phyloP scores from a whole-genome alignment of 2,888 invertebrate species.

The Nebria brevicollis region DNA sequence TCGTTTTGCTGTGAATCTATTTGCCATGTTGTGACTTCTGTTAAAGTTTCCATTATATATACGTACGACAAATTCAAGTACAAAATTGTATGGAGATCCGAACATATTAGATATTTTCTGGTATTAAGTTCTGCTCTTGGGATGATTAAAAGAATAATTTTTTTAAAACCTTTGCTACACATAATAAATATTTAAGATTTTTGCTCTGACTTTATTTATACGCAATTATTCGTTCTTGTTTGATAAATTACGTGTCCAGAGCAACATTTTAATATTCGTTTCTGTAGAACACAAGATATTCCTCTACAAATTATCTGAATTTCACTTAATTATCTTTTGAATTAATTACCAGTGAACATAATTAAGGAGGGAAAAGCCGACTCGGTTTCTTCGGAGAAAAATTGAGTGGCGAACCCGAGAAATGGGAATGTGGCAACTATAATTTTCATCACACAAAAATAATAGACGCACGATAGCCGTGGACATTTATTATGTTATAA shows the following conservation, averaged over 20 bases:
- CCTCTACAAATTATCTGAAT: background rate
- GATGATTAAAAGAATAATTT: too few relatives aligned
- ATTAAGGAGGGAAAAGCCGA: background rate
- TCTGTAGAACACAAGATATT: background rate
- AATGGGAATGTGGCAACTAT: slow-evolving; percentile 9
- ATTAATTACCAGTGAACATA: background rate
- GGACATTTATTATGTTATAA: too few relatives aligned
- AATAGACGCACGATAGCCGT: background rate
- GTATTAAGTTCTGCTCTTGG: too few relatives aligned
- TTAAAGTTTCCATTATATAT: background rate
- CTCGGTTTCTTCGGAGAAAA: slow-evolving; percentile 9
- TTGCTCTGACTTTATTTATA: background rate
- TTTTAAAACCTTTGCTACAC: too few relatives aligned
- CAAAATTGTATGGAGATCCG: background rate
- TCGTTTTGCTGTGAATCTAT: slow-evolving; percentile 4
- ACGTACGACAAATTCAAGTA: background rate
- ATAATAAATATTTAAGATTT: background rate
- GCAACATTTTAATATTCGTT: slow-evolving; percentile 11
- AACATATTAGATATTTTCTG: too few relatives aligned
- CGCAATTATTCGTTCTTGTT: background rate
- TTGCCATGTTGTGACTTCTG: slow-evolving; percentile 12
- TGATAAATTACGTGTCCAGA: background rate
- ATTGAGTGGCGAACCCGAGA: background rate
- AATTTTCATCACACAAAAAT: background rate
- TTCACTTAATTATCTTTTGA: slow-evolving; percentile 3